A percentile compares a stretch with the other conserved stretches of the same genome.
phyloP scores from a whole-genome alignment of 2,113 vertebrate genomes.

The Zootoca vivipara region DNA sequence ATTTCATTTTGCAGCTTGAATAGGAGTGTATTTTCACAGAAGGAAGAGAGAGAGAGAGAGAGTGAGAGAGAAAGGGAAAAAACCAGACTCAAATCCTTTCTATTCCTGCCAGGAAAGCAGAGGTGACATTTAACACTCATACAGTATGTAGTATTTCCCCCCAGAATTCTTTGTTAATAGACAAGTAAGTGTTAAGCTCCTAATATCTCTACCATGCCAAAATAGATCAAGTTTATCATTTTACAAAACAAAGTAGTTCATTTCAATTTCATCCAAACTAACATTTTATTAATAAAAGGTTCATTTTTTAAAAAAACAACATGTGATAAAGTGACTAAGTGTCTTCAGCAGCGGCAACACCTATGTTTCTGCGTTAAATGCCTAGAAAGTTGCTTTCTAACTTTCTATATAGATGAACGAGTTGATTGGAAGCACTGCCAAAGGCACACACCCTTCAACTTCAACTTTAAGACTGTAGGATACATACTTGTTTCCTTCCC shows the following conservation, averaged over 20 bases:
- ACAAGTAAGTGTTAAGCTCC: neutral
- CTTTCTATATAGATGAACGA: too few species aligned
- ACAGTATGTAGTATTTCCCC: neutral
- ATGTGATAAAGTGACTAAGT: too few species aligned
- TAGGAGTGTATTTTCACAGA: neutral
- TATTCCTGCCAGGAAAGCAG: neutral
- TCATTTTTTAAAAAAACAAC: too few species aligned
- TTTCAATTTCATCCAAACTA: neutral
- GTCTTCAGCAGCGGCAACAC: too few species aligned
- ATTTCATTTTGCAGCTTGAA: conserved; percentile 23
- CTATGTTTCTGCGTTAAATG: too few species aligned
- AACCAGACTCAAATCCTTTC: neutral
- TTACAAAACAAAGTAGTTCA: neutral
- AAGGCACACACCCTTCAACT: neutral
- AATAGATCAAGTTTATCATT: neutral
- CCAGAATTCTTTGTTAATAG: neutral
- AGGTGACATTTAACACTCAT: conserved; percentile 7
- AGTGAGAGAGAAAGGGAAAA: neutral
- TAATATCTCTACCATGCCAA: neutral
- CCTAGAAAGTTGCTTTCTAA: too few species aligned
- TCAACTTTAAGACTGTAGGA: neutral
- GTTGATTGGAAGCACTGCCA: neutral
- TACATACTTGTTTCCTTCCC: neutral
- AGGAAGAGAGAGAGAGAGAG: neutral
- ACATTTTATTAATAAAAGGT: neutral